Evolutionary conservation across 2,888 invertebrate species (phyloP).

Genomic region (Clostera curtula): DNA sequence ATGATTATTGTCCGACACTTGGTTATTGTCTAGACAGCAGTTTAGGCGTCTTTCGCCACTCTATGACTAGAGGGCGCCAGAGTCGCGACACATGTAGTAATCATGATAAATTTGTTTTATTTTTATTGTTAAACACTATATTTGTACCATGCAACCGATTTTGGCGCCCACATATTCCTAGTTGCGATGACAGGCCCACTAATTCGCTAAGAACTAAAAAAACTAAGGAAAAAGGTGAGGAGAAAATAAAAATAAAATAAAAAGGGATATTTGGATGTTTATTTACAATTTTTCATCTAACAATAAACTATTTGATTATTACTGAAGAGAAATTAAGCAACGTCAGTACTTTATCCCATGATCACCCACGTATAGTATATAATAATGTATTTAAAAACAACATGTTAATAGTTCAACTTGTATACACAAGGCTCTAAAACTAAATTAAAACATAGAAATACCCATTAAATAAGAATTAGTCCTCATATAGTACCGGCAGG

Average conservation of each 20-base stretch:
- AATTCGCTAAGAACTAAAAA: conserved; percentile 19
- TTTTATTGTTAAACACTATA: no score
- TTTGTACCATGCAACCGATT: no score
- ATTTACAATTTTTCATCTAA: conserved; percentile 70
- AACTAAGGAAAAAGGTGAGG: conserved; percentile 19
- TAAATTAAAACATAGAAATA: conserved; percentile 63
- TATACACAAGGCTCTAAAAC: conserved; percentile 48
- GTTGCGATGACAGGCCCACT: conserved; percentile 40
- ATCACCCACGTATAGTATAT: conserved; percentile 59
- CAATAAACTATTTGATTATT: conserved; percentile 68
- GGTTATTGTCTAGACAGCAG: conserved; percentile 76
- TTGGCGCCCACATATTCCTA: conserved; percentile 23
- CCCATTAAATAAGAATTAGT: conserved; percentile 58
- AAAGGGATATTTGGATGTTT: conserved; percentile 72
- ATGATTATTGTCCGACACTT: conserved; percentile 74
- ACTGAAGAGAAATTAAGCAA: conserved; percentile 63
- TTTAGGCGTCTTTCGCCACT: conserved; percentile 48
- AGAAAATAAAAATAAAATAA: conserved; percentile 68
- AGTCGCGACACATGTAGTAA: no score
- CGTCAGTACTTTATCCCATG: conserved; percentile 58
- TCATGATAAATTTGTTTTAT: no score
- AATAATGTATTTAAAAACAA: conserved; percentile 61
- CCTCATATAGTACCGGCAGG: conserved; percentile 42
- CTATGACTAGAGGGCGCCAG: conserved; percentile 47
- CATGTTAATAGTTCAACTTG: conserved; percentile 59